Evolutionary conservation across 2,113 vertebrate genomes (phyloP).

Genomic region (Catagonus wagneri): DNA sequence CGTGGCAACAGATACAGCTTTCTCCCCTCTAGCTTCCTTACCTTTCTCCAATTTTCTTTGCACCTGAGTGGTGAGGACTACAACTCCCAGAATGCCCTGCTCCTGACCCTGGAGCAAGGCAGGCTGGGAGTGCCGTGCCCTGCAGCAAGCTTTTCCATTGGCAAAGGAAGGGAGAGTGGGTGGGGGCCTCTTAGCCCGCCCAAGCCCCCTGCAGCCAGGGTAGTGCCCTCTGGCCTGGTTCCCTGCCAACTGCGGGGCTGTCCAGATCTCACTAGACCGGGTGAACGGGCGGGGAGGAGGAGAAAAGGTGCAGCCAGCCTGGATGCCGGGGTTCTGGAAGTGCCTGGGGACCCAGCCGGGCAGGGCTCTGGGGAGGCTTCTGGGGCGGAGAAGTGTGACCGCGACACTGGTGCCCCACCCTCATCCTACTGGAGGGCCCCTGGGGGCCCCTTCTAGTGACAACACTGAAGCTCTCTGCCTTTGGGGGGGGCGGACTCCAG

Average conservation of each 20-base stretch:
- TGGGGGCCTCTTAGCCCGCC: not conserved
- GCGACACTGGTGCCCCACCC: not conserved
- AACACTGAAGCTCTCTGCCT: constrained; percentile 60
- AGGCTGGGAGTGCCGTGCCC: constrained; percentile 71
- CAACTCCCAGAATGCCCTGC: constrained; percentile 72
- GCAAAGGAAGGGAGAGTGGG: constrained; percentile 57
- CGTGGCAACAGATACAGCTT: not conserved
- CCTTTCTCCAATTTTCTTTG: not conserved
- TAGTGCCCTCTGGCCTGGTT: not conserved
- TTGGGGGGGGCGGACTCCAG: constrained; percentile 22
- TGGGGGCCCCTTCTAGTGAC: constrained; percentile 70
- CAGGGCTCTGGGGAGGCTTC: constrained; percentile 38
- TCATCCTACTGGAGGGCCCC: constrained; percentile 4
- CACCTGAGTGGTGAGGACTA: constrained; percentile 55
- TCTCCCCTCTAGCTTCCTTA: not conserved
- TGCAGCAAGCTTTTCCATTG: constrained; percentile 62
- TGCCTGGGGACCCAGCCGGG: constrained; percentile 23
- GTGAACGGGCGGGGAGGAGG: not conserved
- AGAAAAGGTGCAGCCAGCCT: not conserved
- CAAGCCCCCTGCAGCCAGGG: not conserved
- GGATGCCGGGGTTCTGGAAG: constrained; percentile 39
- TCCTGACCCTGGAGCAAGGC: constrained; percentile 56
- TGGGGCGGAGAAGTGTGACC: not conserved
- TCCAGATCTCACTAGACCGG: not conserved
- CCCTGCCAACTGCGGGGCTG: not conserved